Evolutionary conservation across 2,888 invertebrate species (phyloP).

Genomic region (Drosophila pegasa): DNA sequence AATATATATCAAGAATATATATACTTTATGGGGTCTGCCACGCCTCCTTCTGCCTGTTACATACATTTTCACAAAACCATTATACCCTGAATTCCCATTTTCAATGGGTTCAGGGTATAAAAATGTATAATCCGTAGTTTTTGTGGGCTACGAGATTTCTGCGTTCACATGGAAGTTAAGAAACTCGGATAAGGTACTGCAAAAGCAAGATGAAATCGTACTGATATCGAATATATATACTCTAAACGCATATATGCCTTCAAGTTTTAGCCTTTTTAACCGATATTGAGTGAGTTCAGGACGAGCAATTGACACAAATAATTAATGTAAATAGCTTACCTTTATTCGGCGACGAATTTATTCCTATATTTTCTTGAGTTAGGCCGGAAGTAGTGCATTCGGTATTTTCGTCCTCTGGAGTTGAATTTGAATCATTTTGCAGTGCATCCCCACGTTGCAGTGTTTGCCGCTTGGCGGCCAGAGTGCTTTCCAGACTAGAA

Average conservation of each 20-base stretch:
- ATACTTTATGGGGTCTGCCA: no score
- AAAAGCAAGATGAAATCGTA: no score
- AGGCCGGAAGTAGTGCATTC: conserved; percentile 26
- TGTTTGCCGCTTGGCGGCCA: conserved; percentile 82
- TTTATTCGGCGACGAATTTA: conserved; percentile 8
- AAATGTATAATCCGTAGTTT: no score
- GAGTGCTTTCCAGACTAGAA: conserved; percentile 67
- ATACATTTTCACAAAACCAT: no score
- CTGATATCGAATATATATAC: background rate
- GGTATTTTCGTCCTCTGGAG: conserved; percentile 80
- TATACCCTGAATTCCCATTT: no score
- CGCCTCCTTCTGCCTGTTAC: no score
- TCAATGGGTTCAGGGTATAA: no score
- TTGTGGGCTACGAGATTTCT: no score
- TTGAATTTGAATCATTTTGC: conserved; percentile 81
- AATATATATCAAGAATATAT: no score
- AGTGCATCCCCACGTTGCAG: conserved; percentile 84
- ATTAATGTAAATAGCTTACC: conserved; percentile 27
- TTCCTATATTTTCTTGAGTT: background rate
- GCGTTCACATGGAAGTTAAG: no score
- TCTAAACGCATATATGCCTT: no score
- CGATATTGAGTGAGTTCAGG: background rate
- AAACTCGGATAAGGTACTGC: no score
- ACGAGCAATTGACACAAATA: background rate
- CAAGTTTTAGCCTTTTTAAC: rapidly evolving